Evolutionary conservation across 2,113 vertebrate genomes (phyloP).

Genomic region (Anthoscopus minutus): DNA sequence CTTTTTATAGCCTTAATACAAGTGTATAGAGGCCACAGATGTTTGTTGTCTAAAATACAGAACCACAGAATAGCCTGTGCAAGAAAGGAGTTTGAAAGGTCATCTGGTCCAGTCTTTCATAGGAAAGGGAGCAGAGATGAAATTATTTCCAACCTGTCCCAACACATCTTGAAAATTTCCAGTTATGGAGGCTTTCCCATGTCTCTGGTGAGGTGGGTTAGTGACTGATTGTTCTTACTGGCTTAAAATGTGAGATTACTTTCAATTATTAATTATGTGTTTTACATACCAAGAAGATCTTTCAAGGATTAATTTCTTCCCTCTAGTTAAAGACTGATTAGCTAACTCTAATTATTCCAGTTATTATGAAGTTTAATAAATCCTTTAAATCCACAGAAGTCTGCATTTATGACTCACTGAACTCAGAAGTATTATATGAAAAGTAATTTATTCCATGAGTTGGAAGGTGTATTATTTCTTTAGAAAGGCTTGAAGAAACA

Average conservation of each 20-base stretch:
- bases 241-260: background rate
- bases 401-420: background rate
- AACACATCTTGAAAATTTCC: background rate
- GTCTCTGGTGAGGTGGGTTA: background rate
- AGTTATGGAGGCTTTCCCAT: background rate
- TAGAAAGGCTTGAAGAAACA: background rate
- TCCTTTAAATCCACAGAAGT: background rate
- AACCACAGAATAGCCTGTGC: background rate
- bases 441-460: background rate
- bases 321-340: background rate
- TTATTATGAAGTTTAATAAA: background rate
- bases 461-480: background rate
- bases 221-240: background rate
- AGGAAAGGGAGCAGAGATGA: background rate
- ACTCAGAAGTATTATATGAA: background rate
- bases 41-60: background rate
- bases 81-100: background rate
- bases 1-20: background rate
- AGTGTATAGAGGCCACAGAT: background rate
- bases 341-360: background rate
- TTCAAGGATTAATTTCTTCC: background rate
- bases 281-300: background rate
- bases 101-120: background rate
- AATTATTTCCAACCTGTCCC: background rate
- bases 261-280: background rate